A percentile compares a stretch with the other conserved stretches of the same genome.
Evolutionary conservation across 2,888 invertebrate species (phyloP).

Genomic region (Trisateles emortualis): DNA sequence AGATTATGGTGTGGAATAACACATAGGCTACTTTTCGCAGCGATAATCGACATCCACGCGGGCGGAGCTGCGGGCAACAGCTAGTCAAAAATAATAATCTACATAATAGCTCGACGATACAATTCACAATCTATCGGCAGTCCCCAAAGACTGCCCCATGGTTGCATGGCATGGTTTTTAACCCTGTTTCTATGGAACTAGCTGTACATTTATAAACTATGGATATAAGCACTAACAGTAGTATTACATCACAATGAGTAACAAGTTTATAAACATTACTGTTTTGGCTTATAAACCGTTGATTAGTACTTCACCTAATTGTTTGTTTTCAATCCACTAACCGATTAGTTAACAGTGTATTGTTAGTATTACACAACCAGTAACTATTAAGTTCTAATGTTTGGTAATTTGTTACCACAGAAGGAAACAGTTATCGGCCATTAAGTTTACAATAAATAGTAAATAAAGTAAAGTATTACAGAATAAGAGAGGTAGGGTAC

Average conservation of each 20-base stretch:
- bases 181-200: no score
- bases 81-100: no score
- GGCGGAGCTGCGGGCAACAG: no score
- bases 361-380: conserved; percentile 7
- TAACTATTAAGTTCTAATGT: background rate
- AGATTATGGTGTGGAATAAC: no score
- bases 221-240: background rate
- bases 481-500: no score
- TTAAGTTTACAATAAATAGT: background rate
- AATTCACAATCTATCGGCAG: no score
- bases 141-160: no score
- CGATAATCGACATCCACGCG: no score
- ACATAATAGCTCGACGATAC: no score
- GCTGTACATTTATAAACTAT: no score
- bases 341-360: conserved; percentile 7
- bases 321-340: conserved; percentile 20
- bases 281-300: conserved; percentile 8
- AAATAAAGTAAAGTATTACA: background rate
- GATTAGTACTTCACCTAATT: conserved; percentile 15
- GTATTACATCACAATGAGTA: background rate
- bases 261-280: background rate
- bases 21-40: no score
- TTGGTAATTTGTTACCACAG: background rate
- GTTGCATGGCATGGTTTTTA: no score
- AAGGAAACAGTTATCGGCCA: background rate